Evolutionary conservation across 2,797 vertebrate genomes (phyloP).

Genomic region (Amblyopsis hoosieri): DNA sequence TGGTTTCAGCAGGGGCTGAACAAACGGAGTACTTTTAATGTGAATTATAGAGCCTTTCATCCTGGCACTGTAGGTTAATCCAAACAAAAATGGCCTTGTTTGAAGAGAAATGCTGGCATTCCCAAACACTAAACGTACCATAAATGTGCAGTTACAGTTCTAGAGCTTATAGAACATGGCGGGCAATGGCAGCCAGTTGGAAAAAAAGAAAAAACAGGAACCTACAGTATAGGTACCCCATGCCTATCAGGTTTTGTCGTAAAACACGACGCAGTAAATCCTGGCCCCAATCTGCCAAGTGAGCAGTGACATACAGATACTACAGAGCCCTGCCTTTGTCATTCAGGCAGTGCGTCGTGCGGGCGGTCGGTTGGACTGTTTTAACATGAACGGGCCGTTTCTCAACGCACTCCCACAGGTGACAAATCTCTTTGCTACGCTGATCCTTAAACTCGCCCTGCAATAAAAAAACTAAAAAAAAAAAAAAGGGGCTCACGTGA

Average conservation of each 20-base stretch:
- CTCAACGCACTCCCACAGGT: constrained; percentile 19
- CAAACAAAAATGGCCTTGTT: constrained; percentile 12
- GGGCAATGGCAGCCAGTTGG: not conserved
- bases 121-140: constrained; percentile 1
- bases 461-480: not conserved
- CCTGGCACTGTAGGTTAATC: constrained; percentile 20
- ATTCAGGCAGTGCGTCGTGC: not conserved
- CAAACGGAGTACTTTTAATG: constrained; percentile 47
- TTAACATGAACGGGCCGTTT: not conserved
- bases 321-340: not conserved
- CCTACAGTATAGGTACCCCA: not conserved
- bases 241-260: not conserved
- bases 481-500: constrained; percentile 19
- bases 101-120: constrained; percentile 3
- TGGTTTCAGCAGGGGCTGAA: constrained; percentile 38
- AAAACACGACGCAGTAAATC: too few species aligned
- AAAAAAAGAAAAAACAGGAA: too few species aligned
- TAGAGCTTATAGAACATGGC: not conserved
- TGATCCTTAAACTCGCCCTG: not conserved
- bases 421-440: constrained; percentile 26
- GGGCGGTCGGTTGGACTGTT: not conserved
- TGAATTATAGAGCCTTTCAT: constrained; percentile 40
- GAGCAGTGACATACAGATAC: not conserved
- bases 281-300: too few species aligned
- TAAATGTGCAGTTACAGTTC: not conserved